A percentile compares a stretch with the other conserved stretches of the same genome.
Evolutionary conservation across 2,797 vertebrate genomes (phyloP).

Genomic region (Gymnothorax javanicus): DNA sequence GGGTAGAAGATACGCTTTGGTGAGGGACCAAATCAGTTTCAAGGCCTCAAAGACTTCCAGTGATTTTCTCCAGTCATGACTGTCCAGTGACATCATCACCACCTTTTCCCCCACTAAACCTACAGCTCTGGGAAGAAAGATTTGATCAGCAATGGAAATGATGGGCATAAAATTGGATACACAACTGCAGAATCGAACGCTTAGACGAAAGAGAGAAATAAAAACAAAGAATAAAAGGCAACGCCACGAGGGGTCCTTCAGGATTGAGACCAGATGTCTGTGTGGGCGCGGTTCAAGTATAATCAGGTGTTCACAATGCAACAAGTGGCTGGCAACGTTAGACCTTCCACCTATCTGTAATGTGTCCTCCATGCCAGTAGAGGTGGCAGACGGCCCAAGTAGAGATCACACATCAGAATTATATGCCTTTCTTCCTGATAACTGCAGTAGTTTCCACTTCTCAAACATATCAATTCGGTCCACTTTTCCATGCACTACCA

Average conservation of each 20-base stretch:
- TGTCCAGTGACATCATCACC: conserved; percentile 49
- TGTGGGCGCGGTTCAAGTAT: neutral
- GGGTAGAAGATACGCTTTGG: neutral
- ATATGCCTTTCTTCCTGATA: neutral
- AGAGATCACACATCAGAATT: neutral
- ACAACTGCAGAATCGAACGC: conserved; percentile 1
- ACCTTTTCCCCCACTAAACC: conserved; percentile 50
- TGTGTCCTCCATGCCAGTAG: neutral
- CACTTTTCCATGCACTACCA: neutral
- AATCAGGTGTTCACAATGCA: neutral
- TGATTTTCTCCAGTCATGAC: neutral
- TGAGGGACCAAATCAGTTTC: neutral
- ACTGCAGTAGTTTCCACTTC: neutral
- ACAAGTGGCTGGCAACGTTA: neutral
- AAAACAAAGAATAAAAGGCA: conserved; percentile 43
- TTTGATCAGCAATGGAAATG: conserved; percentile 60
- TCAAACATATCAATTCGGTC: neutral
- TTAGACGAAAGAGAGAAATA: conserved; percentile 22
- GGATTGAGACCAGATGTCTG: conserved; percentile 37
- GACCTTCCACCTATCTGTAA: neutral
- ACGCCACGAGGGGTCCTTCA: conserved; percentile 37
- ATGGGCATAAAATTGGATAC: conserved; percentile 37
- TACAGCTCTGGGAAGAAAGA: conserved; percentile 56
- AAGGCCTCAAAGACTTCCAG: neutral
- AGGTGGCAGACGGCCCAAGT: neutral